Conservation (phyloP, 2,888 invertebrate genomes). For the Nomada fucata region DNA sequence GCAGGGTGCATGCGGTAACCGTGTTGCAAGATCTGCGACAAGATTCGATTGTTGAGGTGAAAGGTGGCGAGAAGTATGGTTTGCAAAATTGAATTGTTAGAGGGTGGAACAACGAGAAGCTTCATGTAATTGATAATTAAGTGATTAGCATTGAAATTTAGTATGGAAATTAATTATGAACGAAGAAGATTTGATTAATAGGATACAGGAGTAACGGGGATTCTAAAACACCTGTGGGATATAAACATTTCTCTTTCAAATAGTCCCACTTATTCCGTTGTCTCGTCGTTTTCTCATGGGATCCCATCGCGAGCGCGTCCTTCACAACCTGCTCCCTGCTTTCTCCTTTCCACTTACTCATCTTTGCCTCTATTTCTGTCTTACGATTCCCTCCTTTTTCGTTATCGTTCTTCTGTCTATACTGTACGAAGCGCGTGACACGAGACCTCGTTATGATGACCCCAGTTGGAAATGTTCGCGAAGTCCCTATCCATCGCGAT, state of each 20-base stretch:
- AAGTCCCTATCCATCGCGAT: slow-evolving; percentile 69
- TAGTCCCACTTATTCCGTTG: slow-evolving; percentile 58
- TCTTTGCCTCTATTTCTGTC: background rate
- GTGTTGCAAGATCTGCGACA: no score
- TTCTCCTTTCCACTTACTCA: background rate
- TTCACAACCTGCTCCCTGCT: slow-evolving; percentile 12
- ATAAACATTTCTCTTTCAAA: slow-evolving; percentile 42
- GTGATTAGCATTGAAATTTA: no score
- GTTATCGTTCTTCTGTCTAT: slow-evolving; percentile 17
- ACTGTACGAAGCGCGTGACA: slow-evolving; percentile 69
- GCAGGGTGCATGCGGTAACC: no score
- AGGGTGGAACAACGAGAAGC: no score
- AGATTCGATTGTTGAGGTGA: no score
- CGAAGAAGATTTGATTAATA: no score
- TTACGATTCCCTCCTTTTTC: slow-evolving; percentile 5
- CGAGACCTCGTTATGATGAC: slow-evolving; percentile 80
- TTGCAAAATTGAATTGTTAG: no score
- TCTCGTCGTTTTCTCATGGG: slow-evolving; percentile 47
- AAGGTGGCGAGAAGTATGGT: no score
- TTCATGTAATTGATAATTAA: no score
- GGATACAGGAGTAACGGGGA: no score
- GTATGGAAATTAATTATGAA: no score
- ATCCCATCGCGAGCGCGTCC: slow-evolving; percentile 54
- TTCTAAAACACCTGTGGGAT: background rate
- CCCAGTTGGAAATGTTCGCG: slow-evolving; percentile 69